These are phyloP conservation scores for Lasioglossum leucozonium DNA, from an alignment of 2,888 invertebrate genomes.

Conservation along the genomic window DNA sequence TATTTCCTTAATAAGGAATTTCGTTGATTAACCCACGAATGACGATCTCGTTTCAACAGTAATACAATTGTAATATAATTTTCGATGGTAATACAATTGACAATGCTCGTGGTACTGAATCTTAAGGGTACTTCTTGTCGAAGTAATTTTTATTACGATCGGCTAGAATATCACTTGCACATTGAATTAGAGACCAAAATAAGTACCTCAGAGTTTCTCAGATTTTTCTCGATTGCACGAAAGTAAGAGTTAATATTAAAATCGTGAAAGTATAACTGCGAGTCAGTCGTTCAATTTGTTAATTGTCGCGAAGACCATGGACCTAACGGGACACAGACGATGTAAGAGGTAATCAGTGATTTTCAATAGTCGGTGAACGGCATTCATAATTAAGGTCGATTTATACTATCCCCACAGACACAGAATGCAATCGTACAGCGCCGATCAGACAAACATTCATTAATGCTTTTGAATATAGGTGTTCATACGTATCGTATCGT, in stretches of 20 bases:
- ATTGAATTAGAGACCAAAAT: neutral
- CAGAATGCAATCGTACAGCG: too few relatives aligned
- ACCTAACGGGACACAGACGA: neutral
- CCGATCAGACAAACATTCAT: too few relatives aligned
- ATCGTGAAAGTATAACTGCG: too few relatives aligned
- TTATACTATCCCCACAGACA: too few relatives aligned
- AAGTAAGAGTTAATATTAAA: neutral
- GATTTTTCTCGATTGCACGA: neutral
- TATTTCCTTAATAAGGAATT: neutral
- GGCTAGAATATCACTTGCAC: too few relatives aligned
- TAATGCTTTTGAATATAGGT: too few relatives aligned
- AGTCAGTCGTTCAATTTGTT: neutral
- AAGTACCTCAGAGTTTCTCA: neutral
- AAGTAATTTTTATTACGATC: too few relatives aligned
- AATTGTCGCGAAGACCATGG: neutral
- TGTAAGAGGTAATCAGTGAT: neutral
- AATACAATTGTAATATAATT: too few relatives aligned
- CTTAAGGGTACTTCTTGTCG: neutral
- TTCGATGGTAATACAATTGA: neutral
- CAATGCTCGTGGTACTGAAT: neutral
- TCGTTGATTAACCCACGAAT: neutral
- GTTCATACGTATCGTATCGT: too few relatives aligned
- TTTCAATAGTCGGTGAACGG: neutral
- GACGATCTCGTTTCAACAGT: neutral
- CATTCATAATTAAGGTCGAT: neutral